Conservation (phyloP, 2,888 invertebrate genomes). For the Drosophila eohydei region DNA sequence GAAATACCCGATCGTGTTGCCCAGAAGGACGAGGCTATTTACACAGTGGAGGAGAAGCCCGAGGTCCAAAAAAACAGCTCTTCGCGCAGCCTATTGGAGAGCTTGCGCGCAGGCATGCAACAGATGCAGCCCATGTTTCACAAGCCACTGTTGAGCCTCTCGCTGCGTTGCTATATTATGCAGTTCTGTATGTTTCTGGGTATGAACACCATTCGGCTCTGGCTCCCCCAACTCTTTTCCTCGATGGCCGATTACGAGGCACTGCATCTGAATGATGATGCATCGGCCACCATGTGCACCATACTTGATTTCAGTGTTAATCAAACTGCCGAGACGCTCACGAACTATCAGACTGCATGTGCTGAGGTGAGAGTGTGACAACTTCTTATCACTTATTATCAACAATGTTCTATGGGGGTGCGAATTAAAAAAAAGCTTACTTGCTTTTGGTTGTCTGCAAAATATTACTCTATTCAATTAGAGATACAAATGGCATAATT, state of each 20-base stretch:
- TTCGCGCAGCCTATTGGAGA: conserved; percentile 62
- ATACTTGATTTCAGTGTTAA: conserved; percentile 83
- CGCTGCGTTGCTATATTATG: conserved; percentile 88
- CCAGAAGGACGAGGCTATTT: conserved; percentile 59
- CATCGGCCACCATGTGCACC: conserved; percentile 77
- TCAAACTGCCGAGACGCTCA: conserved; percentile 69
- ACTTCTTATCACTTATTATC: not conserved
- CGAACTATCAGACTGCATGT: conserved; percentile 72
- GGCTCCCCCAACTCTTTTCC: conserved; percentile 94
- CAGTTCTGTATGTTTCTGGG: conserved; percentile 89
- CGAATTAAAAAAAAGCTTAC: too few species aligned
- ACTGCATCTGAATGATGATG: conserved; percentile 46
- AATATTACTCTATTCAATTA: too few species aligned
- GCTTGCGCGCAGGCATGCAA: conserved; percentile 86
- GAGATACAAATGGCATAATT: not conserved
- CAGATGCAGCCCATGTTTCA: conserved; percentile 89
- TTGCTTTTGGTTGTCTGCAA: too few species aligned
- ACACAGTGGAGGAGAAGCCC: conserved; percentile 69
- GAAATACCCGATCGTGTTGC: conserved; percentile 76
- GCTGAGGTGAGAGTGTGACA: conserved; percentile 73
- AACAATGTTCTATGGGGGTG: not conserved
- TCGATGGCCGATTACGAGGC: conserved; percentile 87
- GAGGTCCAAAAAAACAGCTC: not conserved
- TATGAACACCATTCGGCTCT: conserved; percentile 92
- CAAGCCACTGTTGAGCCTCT: conserved; percentile 87